Base-by-base conservation (phyloP, 2,113 vertebrate species). In the Verasper variegatus region DNA sequence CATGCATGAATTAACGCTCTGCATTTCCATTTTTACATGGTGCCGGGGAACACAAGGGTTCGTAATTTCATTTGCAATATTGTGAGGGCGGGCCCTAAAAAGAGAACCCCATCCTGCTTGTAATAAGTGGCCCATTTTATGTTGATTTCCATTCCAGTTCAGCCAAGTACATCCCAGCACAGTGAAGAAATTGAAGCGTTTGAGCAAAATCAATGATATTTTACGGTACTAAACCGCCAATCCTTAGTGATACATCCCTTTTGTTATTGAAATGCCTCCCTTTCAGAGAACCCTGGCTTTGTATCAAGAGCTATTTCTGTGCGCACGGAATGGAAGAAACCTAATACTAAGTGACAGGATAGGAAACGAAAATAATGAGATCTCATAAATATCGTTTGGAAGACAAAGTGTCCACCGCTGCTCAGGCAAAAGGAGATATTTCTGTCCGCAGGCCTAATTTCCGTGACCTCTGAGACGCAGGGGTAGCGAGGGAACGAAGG, bases 301-400 rank as follows among this genome's bases (percentile, higher is more conserved):
- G 15, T 80, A 80, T 86, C 83, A 83, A 82, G 83, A 85, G 83
- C 85, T 89, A 83, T 88, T 86, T 76, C 88, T 83, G 84, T 86
- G 86, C 68, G 70, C 82, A 72, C 69, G 71, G 76, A 84, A 83
- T 31, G 69, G 60, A 85, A 73, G 78, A 76, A 87, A 86, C 64
- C 80, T 88, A 91, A 92, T 86, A 85, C 71, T 85, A 94, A 93
- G 87, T 91, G 92, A 90, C 92, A 88, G 85, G 82, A 85, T 64
- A 86, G 85, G 85, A 89, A 90, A 93, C 5, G 86, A 86, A 92
- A 90, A 93, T 92, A 94, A 93, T 89, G 86, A 90, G 83, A 81
- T 76, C 85, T 90, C 88, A 88, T 85, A 78, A 91, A 90, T 89
- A 83, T 81, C 89, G 80, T 74, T 81, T 70, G 68, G 75, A 78